phyloP scores from a whole-genome alignment of 2,113 vertebrate species.

The Casuarius casuarius region DNA sequence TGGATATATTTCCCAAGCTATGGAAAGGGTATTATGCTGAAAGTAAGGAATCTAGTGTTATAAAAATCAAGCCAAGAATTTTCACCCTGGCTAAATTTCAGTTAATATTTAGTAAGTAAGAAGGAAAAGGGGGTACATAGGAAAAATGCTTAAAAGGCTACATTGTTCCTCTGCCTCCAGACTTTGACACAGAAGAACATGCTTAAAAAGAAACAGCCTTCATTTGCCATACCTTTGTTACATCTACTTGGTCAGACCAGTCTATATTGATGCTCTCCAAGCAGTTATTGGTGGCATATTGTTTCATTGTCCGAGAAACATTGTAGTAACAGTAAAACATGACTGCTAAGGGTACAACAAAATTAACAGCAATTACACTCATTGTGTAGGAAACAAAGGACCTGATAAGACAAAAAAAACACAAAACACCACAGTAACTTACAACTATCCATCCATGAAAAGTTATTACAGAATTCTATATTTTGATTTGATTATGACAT shows the following conservation, averaged over 20 bases:
- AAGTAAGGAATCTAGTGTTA: background rate
- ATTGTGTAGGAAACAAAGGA: conserved; percentile 96
- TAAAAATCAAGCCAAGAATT: background rate
- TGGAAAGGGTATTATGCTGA: background rate
- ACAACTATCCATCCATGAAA: conserved; percentile 36
- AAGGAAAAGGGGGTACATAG: background rate
- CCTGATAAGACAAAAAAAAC: conserved; percentile 78
- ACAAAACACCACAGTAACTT: conserved; percentile 59
- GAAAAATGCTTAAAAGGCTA: background rate
- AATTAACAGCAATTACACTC: conserved; percentile 92
- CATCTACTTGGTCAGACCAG: conserved; percentile 94
- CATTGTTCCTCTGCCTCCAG: background rate
- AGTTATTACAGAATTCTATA: background rate
- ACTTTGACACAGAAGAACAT: background rate
- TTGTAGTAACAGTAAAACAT: conserved; percentile 98
- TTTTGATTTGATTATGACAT: background rate
- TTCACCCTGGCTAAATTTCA: background rate
- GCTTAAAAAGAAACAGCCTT: background rate
- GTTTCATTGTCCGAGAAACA: conserved; percentile 84
- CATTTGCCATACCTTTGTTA: conserved; percentile 88
- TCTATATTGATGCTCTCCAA: conserved; percentile 82
- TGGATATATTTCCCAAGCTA: background rate
- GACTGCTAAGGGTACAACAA: conserved; percentile 88
- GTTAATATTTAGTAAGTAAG: background rate
- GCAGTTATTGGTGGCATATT: conserved; percentile 77